Percentiles rank a stretch among this genome's conserved stretches.
phyloP scores from a whole-genome alignment of 2,113 vertebrate genomes.

The Chaenocephalus aceratus region DNA sequence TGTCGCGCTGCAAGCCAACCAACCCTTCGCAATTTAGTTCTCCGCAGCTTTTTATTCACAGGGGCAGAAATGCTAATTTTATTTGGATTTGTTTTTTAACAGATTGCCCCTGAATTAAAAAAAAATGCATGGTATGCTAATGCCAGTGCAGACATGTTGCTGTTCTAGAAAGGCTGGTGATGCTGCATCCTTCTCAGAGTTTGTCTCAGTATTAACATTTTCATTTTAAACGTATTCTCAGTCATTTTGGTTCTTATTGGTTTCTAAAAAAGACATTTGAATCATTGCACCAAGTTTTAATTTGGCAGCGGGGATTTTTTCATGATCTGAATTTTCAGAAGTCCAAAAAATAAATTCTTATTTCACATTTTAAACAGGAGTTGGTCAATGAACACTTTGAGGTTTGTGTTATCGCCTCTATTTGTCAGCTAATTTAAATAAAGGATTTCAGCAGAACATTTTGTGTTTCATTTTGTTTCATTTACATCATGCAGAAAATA shows the following conservation, averaged over 20 bases:
- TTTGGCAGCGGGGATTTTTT: constrained; percentile 46
- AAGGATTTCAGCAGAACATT: constrained; percentile 71
- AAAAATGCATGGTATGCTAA: constrained; percentile 49
- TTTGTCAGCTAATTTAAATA: constrained; percentile 82
- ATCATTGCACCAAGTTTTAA: constrained; percentile 37
- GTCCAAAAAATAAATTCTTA: constrained; percentile 81
- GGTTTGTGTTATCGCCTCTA: constrained; percentile 69
- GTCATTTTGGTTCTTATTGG: constrained; percentile 44
- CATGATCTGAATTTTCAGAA: constrained; percentile 64
- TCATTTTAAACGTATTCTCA: constrained; percentile 63
- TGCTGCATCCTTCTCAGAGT: constrained; percentile 74
- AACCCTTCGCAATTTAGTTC: constrained; percentile 36
- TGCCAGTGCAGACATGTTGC: background rate
- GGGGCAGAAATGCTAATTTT: constrained; percentile 65
- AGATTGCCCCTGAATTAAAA: constrained; percentile 41
- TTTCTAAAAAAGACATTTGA: constrained; percentile 23
- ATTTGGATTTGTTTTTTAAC: constrained; percentile 80
- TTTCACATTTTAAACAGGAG: constrained; percentile 78
- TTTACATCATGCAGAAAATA: too few species aligned
- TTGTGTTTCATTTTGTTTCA: background rate
- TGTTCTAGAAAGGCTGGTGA: background rate
- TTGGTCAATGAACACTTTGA: constrained; percentile 66
- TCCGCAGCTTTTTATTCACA: constrained; percentile 69
- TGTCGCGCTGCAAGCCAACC: constrained; percentile 27
- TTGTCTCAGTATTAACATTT: constrained; percentile 90